phyloP scores from a whole-genome alignment of 2,797 vertebrate species.

The Chloroceryle amazona region DNA sequence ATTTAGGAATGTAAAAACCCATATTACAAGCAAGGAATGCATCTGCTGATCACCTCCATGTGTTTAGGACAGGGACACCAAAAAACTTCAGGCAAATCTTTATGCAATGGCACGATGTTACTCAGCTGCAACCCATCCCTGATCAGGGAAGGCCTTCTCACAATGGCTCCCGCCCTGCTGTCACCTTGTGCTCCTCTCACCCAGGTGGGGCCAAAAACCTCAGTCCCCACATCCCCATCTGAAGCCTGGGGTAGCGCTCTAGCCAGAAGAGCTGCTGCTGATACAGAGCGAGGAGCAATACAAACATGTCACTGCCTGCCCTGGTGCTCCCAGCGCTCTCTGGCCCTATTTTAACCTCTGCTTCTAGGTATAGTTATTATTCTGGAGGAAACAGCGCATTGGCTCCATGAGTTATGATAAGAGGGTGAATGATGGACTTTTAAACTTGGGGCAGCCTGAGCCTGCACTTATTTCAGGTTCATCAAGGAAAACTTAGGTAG shows the following conservation, averaged over 20 bases:
- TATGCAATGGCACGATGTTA: accelerated
- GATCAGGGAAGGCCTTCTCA: not conserved
- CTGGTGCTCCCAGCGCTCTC: not conserved
- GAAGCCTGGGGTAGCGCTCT: not conserved
- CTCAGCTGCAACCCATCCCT: not conserved
- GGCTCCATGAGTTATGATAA: not conserved
- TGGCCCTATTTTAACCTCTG: conserved; percentile 13
- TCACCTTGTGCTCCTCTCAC: not conserved
- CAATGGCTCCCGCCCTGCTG: not conserved
- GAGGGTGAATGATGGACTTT: not conserved
- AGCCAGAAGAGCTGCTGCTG: not conserved
- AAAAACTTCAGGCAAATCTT: not conserved
- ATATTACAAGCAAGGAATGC: not conserved
- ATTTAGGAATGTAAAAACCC: not conserved
- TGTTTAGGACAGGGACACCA: not conserved
- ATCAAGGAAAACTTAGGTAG: not conserved
- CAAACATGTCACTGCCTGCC: not conserved
- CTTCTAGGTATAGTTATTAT: conserved; percentile 34
- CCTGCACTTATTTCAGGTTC: not conserved
- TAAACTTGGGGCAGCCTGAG: not conserved
- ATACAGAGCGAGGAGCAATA: not conserved
- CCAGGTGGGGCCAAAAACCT: not conserved
- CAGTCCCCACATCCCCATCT: not conserved
- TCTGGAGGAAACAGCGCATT: conserved; percentile 33
- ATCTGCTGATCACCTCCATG: not conserved